A percentile compares a stretch with the other conserved stretches of the same genome.
These are phyloP conservation scores for Sarcophaga caerulescens DNA, from an alignment of 2,888 invertebrate species.

Conservation along the genomic window DNA sequence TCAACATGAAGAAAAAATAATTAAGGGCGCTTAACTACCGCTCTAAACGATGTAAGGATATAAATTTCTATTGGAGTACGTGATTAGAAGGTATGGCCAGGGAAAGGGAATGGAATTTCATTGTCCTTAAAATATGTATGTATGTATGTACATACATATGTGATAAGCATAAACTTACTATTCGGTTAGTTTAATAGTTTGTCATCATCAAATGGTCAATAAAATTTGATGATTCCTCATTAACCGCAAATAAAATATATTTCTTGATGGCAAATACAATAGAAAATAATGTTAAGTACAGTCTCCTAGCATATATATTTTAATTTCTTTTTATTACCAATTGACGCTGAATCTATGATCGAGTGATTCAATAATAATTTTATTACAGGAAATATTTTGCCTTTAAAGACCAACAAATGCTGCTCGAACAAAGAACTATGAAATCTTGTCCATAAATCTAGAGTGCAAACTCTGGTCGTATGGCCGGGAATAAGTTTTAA, in stretches of 20 bases:
- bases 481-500: too few relatives aligned
- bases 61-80: background rate
- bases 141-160: conserved; percentile 18
- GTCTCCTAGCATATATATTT: too few relatives aligned
- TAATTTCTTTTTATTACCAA: too few relatives aligned
- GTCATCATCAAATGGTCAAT: conserved; percentile 53
- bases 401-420: too few relatives aligned
- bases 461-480: too few relatives aligned
- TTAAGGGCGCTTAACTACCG: conserved; percentile 57
- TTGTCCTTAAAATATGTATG: background rate
- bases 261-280: too few relatives aligned
- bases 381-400: too few relatives aligned
- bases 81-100: background rate
- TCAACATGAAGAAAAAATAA: conserved; percentile 48
- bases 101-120: background rate
- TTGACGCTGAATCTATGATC: too few relatives aligned
- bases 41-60: background rate
- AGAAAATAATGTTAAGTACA: too few relatives aligned
- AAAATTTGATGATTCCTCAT: conserved; percentile 58
- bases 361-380: too few relatives aligned
- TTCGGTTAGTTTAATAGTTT: conserved; percentile 37
- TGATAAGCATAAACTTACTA: conserved; percentile 57
- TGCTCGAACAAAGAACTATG: too few relatives aligned
- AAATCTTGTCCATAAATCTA: too few relatives aligned
- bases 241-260: background rate